Evolutionary conservation across 2,888 invertebrate genomes (phyloP), one percentile per base, ranked within the genome.

Genomic region (Cataglyphis livida): DNA sequence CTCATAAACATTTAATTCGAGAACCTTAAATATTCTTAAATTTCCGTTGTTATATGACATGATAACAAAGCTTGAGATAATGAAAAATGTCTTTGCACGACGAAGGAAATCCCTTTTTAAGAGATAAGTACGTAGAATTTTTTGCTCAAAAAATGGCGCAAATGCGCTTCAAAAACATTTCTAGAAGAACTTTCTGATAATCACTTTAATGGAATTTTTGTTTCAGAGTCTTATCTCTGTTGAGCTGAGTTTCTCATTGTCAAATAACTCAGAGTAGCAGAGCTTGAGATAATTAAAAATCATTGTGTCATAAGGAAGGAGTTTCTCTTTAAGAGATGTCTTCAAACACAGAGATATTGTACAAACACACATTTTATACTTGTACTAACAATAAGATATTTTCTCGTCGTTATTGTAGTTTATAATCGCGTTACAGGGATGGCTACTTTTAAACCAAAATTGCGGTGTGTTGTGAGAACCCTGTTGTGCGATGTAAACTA

Each of bases 201-300:
- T 70, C 15, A 12, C 59, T 70, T 70, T 78, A 78, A 78, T 78
- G 35, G 32, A 78, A 70, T 70, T 48, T n/a, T 25, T n/a, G 28
- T 48, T 68, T 48, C n/a, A 68, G 68, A 68, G 21, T 32, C 21
- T 68, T 68, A 68, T 48, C 48, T 41, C 3, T 18, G 5, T 18
- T 18, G 12, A 71, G 10, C 38, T 71, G 25, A 38, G 18, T 18
- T 28, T 28, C 4, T 2, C 32, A 59, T 59, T 59, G 44, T 78
- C 21, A 59, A 70, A 78, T 44, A 70, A 48, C 10, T 44, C 35
- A 25, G 32, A 25, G 25, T 32, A 78, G 59, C 57, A 3, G 15
- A 32, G 18, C 32, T 78, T 44, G 59, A 78, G 44, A 78, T 44
- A 44, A 78, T 68, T 70, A 59, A 68, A 78, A 78, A 68, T 32